Base-by-base conservation (phyloP, 2,888 invertebrate species). In the Perdita meconis region DNA sequence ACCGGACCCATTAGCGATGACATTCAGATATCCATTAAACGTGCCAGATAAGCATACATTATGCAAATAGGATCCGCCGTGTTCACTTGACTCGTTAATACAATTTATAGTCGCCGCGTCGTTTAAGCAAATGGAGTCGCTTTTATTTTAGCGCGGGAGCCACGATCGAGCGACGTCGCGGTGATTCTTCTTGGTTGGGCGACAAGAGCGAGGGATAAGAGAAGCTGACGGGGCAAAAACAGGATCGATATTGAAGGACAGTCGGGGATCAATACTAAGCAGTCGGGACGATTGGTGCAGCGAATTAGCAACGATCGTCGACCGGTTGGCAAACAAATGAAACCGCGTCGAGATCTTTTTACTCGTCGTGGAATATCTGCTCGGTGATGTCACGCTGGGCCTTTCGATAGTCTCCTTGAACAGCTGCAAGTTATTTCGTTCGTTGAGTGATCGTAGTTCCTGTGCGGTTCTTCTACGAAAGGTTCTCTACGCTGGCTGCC, bases 11-110 rank as follows among this genome's bases (percentile, higher is more conserved):
- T 83, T 83, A 83, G 81, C 78, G 78, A 81, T 78, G 78, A 80
- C 80, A 82, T 77, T 82, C 82, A 67, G 67, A 72, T 72, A 78
- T 77, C 78, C 79, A 83, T 83, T 83, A 83, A 83, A 83, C 64
- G 63, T 40, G 72, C 68, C 60, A 63, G 81, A 81, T 83, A 83
- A 83, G 78, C 76, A 79, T 76, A 73, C 83, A 83, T 83, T 83
- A 83, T 81, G 83, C 75, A 81, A 81, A 83, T 68, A 53, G 53
- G 76, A 47, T 55, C 69, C 13, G 55, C 60, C 70, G 36, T 12
- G 59, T 61, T 64, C 68, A 47, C 70, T 82, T 61, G 77, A 77
- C 55, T 74, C 82, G 73, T 78, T 82, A 82, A 82, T 82, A 79
- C 71, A 80, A 77, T 80, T 78, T 82, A 82, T 82, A 70, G 76